These are phyloP conservation scores for Rhinopithecus roxellana DNA, from an alignment of 2,113 vertebrate genomes.

Conservation along the genomic window DNA sequence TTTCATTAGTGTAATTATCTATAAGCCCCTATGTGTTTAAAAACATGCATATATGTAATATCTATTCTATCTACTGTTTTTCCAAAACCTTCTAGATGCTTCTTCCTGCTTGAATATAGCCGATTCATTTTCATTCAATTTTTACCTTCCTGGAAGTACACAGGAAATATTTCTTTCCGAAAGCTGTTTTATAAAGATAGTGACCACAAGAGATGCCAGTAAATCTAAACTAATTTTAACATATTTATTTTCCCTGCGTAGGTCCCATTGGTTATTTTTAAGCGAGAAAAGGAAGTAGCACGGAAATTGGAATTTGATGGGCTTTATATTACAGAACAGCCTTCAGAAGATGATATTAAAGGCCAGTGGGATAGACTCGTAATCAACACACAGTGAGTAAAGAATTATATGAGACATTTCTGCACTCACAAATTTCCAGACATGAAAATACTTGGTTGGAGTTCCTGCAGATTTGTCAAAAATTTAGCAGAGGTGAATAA, in stretches of 20 bases:
- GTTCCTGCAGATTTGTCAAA: not conserved
- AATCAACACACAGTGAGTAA: constrained; percentile 98
- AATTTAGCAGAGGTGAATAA: constrained; percentile 6
- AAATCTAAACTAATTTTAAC: constrained; percentile 53
- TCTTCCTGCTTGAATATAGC: not conserved
- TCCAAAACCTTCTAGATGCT: not conserved
- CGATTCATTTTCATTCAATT: constrained; percentile 21
- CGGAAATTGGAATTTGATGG: constrained; percentile 98
- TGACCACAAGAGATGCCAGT: not conserved
- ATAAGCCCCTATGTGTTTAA: not conserved
- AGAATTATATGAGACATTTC: not conserved
- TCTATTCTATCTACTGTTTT: not conserved
- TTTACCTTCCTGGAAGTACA: constrained; percentile 39
- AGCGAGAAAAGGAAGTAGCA: constrained; percentile 97
- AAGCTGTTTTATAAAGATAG: constrained; percentile 45
- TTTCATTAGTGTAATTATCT: not conserved
- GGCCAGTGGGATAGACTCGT: constrained; percentile 98
- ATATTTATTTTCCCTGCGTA: constrained; percentile 71
- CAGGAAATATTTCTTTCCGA: constrained; percentile 24
- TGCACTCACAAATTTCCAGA: not conserved
- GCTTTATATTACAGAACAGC: constrained; percentile 97
- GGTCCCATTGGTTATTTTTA: constrained; percentile 98
- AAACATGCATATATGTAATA: not conserved
- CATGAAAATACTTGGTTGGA: constrained; percentile 41
- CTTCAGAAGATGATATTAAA: constrained; percentile 98